Evolutionary conservation across 2,113 vertebrate genomes (phyloP).

Genomic region (Polyodon spathula): DNA sequence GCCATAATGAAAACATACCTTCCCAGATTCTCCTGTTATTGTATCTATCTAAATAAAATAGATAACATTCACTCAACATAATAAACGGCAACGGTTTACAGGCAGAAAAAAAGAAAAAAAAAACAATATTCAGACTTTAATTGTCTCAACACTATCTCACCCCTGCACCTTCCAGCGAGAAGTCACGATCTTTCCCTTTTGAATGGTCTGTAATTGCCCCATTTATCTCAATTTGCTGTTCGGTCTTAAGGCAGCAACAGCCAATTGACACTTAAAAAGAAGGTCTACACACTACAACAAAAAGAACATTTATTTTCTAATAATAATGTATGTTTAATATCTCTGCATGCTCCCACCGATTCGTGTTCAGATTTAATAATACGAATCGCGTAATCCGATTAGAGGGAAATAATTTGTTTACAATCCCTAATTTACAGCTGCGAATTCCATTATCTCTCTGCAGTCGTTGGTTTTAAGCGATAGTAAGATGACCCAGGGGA

Average conservation of each 20-base stretch:
- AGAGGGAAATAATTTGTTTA: conserved; percentile 99
- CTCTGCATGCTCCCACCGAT: conserved; percentile 86
- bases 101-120: too few species aligned
- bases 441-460: conserved; percentile 97
- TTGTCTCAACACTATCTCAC: conserved; percentile 89
- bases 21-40: conserved; percentile 42
- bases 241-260: conserved; percentile 91
- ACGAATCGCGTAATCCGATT: conserved; percentile 97
- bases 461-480: conserved; percentile 96
- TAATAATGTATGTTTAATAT: conserved; percentile 99
- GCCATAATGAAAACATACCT: conserved; percentile 70
- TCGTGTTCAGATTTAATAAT: conserved; percentile 99
- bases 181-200: conserved; percentile 90
- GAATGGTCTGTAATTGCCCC: conserved; percentile 97
- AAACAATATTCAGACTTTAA: conserved; percentile 75
- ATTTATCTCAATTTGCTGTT: conserved; percentile 99
- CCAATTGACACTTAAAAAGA: conserved; percentile 81
- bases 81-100: conserved; percentile 73
- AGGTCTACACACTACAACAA: conserved; percentile 73
- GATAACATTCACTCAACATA: conserved; percentile 70
- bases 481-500: conserved; percentile 96
- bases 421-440: conserved; percentile 97
- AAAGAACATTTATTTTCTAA: conserved; percentile 98
- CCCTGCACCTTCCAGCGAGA: conserved; percentile 99
- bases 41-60: conserved; percentile 66